These are phyloP conservation scores for Antechinus stuartii DNA, from an alignment of 2,113 vertebrate species.

Conservation along the genomic window DNA sequence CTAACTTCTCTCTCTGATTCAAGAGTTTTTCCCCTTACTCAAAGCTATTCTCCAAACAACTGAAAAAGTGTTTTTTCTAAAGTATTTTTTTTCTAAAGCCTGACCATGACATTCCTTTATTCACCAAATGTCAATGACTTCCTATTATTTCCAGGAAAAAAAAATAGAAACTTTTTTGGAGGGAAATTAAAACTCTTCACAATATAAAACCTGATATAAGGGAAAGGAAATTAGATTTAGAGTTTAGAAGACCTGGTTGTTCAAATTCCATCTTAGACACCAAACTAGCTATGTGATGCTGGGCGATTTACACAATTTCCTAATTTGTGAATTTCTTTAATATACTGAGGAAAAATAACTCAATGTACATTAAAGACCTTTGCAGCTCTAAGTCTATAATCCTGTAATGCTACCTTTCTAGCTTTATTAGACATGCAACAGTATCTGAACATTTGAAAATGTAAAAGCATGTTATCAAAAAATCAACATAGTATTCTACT, in stretches of 20 bases:
- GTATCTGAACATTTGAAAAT: no score
- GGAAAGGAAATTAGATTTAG: neutral
- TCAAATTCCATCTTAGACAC: no score
- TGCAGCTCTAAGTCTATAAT: no score
- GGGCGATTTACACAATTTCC: no score
- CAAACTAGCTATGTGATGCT: no score
- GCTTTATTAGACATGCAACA: no score
- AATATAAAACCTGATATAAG: neutral
- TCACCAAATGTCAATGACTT: neutral
- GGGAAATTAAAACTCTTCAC: neutral
- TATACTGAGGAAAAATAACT: no score
- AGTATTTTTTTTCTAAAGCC: neutral
- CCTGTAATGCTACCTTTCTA: no score
- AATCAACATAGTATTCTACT: no score
- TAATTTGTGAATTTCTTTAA: no score
- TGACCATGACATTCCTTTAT: neutral
- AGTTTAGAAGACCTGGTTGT: neutral
- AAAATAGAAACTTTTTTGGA: neutral
- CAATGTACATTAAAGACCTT: no score
- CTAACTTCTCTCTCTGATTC: neutral
- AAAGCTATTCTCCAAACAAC: neutral
- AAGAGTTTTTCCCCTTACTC: neutral
- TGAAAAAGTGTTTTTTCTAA: neutral
- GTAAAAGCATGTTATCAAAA: no score
- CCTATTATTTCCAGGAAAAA: neutral